phyloP scores from a whole-genome alignment of 2,113 vertebrate species.

The Otolemur garnettii region DNA sequence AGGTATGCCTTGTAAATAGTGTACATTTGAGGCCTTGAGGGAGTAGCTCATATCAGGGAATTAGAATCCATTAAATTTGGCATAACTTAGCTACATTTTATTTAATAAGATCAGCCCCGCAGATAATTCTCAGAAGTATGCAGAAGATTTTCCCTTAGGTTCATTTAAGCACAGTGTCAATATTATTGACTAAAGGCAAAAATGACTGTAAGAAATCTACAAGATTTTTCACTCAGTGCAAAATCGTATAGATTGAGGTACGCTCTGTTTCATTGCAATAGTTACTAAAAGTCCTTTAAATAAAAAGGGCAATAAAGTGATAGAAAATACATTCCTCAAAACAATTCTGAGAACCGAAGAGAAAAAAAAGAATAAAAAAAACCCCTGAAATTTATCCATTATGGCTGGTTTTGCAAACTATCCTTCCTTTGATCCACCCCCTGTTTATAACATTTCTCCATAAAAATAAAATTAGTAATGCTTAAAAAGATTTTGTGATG shows the following conservation, averaged over 20 bases:
- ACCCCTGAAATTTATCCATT: background rate
- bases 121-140: background rate
- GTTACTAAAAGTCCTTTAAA: constrained; percentile 10
- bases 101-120: background rate
- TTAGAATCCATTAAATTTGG: background rate
- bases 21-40: background rate
- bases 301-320: background rate
- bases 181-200: background rate
- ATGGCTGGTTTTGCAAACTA: background rate
- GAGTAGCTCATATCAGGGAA: background rate
- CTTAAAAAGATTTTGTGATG: background rate
- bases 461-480: constrained; percentile 27
- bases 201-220: background rate
- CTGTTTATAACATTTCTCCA: background rate
- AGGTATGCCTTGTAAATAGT: background rate
- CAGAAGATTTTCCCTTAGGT: background rate
- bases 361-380: background rate
- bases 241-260: background rate
- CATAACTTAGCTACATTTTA: background rate
- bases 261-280: background rate
- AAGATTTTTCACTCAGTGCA: background rate
- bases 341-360: background rate
- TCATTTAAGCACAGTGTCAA: background rate
- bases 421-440: background rate
- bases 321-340: background rate